Evolutionary conservation across 2,797 vertebrate species (phyloP).

Genomic region (Syngnathus rostellatus): DNA sequence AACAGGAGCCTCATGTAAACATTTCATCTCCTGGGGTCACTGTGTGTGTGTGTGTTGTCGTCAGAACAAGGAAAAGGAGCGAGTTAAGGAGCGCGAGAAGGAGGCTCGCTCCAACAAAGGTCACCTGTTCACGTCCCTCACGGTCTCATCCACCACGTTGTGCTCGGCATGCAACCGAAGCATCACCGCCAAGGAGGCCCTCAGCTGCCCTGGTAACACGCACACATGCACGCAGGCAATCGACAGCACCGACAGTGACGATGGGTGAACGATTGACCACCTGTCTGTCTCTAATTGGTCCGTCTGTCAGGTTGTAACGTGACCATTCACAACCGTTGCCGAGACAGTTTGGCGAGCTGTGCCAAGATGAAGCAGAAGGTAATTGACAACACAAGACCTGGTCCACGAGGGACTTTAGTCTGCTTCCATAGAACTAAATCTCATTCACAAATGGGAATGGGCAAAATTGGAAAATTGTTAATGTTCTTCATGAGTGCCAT

Average conservation of each 20-base stretch:
- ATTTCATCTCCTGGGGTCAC: not conserved
- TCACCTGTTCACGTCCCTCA: constrained; percentile 89
- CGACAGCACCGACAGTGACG: too few relatives aligned
- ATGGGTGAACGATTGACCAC: not conserved
- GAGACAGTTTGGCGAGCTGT: constrained; percentile 85
- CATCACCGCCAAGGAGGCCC: constrained; percentile 91
- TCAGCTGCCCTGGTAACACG: constrained; percentile 81
- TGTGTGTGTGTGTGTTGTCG: not conserved
- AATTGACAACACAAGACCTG: constrained; percentile 23
- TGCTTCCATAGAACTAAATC: too few relatives aligned
- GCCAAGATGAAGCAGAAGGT: constrained; percentile 95
- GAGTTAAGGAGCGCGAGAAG: constrained; percentile 68
- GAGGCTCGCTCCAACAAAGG: constrained; percentile 80
- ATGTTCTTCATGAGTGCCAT: too few relatives aligned
- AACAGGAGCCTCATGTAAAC: not conserved
- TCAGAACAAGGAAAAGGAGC: constrained; percentile 79
- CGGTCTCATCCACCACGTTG: constrained; percentile 83
- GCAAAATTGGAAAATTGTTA: too few relatives aligned
- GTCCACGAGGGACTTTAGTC: too few relatives aligned
- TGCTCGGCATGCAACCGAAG: constrained; percentile 90
- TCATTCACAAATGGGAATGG: too few relatives aligned
- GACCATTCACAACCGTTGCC: constrained; percentile 92
- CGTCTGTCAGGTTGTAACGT: constrained; percentile 78
- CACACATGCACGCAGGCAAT: not conserved
- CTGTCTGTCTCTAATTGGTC: too few relatives aligned